Conservation (phyloP, 2,888 invertebrate genomes). For the Cancer borealis region DNA sequence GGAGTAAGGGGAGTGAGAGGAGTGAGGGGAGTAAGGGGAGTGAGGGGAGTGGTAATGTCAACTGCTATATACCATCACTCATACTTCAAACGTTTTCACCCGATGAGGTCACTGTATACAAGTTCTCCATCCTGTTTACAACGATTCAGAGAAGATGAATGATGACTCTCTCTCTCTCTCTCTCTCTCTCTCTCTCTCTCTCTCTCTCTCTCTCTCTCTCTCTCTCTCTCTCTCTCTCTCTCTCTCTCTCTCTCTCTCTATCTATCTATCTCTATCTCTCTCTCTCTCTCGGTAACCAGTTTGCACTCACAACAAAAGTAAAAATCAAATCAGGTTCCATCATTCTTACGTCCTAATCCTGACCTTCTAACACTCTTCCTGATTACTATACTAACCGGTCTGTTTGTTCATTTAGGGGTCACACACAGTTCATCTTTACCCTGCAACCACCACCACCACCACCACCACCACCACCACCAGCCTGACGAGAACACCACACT, state of each 20-base stretch:
- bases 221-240: conserved; percentile 11
- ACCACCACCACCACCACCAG: background rate
- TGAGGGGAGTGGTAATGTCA: background rate
- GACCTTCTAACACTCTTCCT: no score
- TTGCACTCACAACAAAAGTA: no score
- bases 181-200: background rate
- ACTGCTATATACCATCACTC: background rate
- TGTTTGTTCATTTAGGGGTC: background rate
- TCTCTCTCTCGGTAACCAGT: background rate
- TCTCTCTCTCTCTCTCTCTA: background rate
- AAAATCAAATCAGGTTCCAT: no score
- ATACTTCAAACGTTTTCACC: background rate
- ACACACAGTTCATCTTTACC: background rate
- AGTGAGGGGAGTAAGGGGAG: background rate
- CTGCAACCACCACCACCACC: background rate
- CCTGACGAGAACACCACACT: background rate
- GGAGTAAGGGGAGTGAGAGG: background rate
- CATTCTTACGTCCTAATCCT: no score
- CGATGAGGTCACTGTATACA: background rate
- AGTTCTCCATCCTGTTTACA: background rate
- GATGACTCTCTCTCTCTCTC: background rate
- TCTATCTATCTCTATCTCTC: background rate
- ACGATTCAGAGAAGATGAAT: background rate
- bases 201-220: conserved; percentile 11
- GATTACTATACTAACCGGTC: background rate